Conservation (phyloP, 2,797 vertebrate genomes). For the Anniella stebbinsi region DNA sequence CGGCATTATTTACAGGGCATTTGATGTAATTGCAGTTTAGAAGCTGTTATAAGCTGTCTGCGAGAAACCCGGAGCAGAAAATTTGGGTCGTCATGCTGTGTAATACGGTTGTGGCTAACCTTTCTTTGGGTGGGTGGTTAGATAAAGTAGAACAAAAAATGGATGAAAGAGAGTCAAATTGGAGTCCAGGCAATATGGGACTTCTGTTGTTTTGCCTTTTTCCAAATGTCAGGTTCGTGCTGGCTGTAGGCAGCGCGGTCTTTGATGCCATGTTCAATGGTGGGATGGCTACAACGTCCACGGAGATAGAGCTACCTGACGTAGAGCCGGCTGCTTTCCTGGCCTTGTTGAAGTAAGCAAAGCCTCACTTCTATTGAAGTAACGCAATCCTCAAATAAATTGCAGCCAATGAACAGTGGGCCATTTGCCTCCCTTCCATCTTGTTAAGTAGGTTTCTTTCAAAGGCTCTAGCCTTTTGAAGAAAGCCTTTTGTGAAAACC, state of each 20-base stretch:
- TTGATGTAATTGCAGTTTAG: not conserved
- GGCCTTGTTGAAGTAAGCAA: conserved; percentile 98
- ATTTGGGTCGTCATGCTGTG: too few relatives aligned
- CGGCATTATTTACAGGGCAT: not conserved
- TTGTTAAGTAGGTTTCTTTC: not conserved
- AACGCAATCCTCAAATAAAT: not conserved
- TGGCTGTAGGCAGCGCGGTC: conserved; percentile 96
- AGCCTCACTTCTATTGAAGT: conserved; percentile 56
- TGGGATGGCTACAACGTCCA: conserved; percentile 97
- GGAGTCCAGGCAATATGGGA: not conserved
- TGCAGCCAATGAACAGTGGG: not conserved
- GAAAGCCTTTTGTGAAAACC: too few relatives aligned
- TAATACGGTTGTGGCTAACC: not conserved
- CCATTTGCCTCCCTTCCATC: not conserved
- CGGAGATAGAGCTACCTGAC: conserved; percentile 96
- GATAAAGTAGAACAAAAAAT: conserved; percentile 28
- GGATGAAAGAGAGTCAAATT: not conserved
- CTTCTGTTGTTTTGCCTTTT: not conserved
- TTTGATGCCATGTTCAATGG: conserved; percentile 99
- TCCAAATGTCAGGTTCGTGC: conserved; percentile 87
- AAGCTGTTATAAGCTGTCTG: not conserved
- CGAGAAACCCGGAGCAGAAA: not conserved
- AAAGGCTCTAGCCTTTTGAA: too few relatives aligned
- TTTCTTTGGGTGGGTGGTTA: conserved; percentile 13
- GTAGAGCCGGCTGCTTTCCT: conserved; percentile 97